Evolutionary conservation across 1,140 invertebrate species (phyloP), one percentile per base, ranked within the genome.

Genomic region (Tetramorium alpestre): DNA sequence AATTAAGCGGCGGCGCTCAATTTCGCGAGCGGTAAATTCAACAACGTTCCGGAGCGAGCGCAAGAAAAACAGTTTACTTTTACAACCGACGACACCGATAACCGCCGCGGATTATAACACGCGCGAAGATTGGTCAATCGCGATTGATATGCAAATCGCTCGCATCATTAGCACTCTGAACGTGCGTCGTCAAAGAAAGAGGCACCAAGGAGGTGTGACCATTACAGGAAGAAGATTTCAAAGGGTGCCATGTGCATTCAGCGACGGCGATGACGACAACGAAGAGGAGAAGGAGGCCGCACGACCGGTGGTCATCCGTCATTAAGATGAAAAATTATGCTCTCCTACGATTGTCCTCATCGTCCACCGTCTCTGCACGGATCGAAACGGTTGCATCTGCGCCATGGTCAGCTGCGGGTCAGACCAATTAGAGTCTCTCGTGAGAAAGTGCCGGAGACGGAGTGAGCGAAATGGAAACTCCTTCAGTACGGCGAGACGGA

Each of bases 291-390:
- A 86, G 69, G 67, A 73, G 75, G 85, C 41, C 22, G 80, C 33
- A 69, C 60, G 56, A 44, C 64, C 67, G 85, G 70, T 89, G 90
- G 90, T 87, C 89, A 92, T 87, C 86, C 87, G 88, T 93, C 92
- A 91, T 93, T 93, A 93, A 93, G 92, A 90, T 92, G 92, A 93
- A 92, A 92, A 92, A 92, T 92, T 91, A 90, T 75, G 44, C 84
- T 86, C 88, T 86, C 78, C 69, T 90, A 62, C 77, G 77, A 82
- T 89, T 78, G 77, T 86, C 60, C 28, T 47, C 84, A 51, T 86
- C 56, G 78, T 90, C 56, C 41, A 78, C 16, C 88, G 64, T 67
- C 60, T 64, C 18, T 3, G 6, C 56, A 60, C 44, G 56, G 88
- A 92, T 92, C 84, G 85, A 90, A 90, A 89, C 89, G 85, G 85